Base-by-base conservation (phyloP, 1,140 invertebrate species). In the Conopomorpha cramerella region DNA sequence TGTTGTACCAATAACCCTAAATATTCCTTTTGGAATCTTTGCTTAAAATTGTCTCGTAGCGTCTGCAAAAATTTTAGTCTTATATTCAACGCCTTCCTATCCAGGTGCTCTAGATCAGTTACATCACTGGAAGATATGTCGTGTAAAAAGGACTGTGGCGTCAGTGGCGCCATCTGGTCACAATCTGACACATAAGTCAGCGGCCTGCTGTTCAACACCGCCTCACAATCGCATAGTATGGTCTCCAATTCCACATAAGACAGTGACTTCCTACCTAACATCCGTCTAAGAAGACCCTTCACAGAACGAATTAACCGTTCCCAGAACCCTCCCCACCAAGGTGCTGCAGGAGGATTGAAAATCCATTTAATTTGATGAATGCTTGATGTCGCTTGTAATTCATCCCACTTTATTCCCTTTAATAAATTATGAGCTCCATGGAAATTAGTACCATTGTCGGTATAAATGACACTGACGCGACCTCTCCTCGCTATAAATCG, bases 371-470 rank as follows among this genome's bases (percentile, higher is more conserved):
- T 77, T 27, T 16, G 11, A 3, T 15, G 17, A 19, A 15, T 16
- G 30, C 8, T 32, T 19, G 13, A 3, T 1, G 10, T 36, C 31
- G 34, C 11, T 41, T n/a, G 10, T n/a, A n/a, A n/a, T n/a, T n/a
- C n/a, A n/a, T n/a, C n/a, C n/a, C n/a, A n/a, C n/a, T n/a, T n/a
- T n/a, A 41, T 8, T 12, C 14, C 7, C 8, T 31, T 28, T 2
- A 41, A 17, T 11, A 36, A 8, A 26, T 36, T 41, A 16, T 15
- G 23, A 4, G 41, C 32, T 2, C 54, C 49, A 8, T 30, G 34
- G 34, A 71, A 73, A 41, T 64, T 74, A 4, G 46, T 62, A 1
- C 56, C 73, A 36, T 78, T 76, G 36, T 79, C 65, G 26, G 49
- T 64, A 30, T 56, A 77, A 7, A 80, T 55, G 0, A 47, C 47